Evolutionary conservation across 2,888 invertebrate species (phyloP).

Genomic region (Syrphus vitripennis): DNA sequence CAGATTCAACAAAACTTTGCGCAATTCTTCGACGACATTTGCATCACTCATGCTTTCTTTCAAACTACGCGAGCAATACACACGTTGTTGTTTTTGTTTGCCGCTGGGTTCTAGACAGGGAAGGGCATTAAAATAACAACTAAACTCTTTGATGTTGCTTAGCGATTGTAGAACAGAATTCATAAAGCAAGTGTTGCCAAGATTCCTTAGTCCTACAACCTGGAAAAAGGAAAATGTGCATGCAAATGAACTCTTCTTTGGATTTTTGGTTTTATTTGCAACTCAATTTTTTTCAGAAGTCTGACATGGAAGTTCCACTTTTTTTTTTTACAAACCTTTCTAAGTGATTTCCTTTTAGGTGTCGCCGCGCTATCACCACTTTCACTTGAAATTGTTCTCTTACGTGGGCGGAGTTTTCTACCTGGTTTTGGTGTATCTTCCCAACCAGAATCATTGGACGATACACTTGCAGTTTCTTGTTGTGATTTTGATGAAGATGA

Average conservation of each 20-base stretch:
- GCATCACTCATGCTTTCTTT: slow-evolving; percentile 86
- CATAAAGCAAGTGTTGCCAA: slow-evolving; percentile 94
- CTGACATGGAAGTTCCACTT: too few relatives aligned
- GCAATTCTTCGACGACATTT: slow-evolving; percentile 89
- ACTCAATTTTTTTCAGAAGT: too few relatives aligned
- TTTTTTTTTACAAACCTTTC: slow-evolving; percentile 34
- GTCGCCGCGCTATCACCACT: slow-evolving; percentile 65
- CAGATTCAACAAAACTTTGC: slow-evolving; percentile 89
- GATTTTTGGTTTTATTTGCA: not conserved
- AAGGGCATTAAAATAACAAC: slow-evolving; percentile 89
- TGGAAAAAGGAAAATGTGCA: slow-evolving; percentile 69
- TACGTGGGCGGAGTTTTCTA: slow-evolving; percentile 74
- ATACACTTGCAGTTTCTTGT: slow-evolving; percentile 74
- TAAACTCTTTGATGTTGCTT: slow-evolving; percentile 92
- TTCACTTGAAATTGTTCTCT: slow-evolving; percentile 75
- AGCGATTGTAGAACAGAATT: slow-evolving; percentile 92
- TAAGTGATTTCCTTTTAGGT: slow-evolving; percentile 54
- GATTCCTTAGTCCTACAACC: slow-evolving; percentile 88
- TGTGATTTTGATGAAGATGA: slow-evolving; percentile 74
- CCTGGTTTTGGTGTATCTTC: slow-evolving; percentile 72
- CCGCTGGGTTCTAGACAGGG: slow-evolving; percentile 85
- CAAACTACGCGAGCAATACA: slow-evolving; percentile 84
- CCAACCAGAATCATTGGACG: slow-evolving; percentile 75
- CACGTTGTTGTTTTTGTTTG: slow-evolving; percentile 78
- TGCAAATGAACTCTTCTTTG: not conserved